Evolutionary conservation across 2,888 invertebrate genomes (phyloP), one percentile per base, ranked within the genome.

Genomic region (Aethes cnicana): DNA sequence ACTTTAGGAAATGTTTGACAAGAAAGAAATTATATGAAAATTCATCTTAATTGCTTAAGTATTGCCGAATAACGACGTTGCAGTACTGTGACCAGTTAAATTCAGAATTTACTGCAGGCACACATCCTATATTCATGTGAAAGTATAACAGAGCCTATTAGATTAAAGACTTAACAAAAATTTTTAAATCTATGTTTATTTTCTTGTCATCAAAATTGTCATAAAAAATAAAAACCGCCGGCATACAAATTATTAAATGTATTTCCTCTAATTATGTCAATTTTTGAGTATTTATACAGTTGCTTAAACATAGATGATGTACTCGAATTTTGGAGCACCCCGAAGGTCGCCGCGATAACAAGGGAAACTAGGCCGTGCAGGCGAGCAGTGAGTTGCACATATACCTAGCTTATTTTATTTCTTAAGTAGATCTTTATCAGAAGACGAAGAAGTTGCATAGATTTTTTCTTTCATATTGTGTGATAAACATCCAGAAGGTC

Each of bases 261-360:
- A 74, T 81, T 80, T 79, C 77, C 72, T 58, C 59, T 77, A 77
- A 79, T 73, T 77, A 88, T 88, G 88, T 65, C 72, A 72, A 59
- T 79, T 81, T 81, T 84, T 67, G 82, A 83, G 54, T 66, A 74
- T 73, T 65, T 85, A 69, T 76, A 74, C 61, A 66, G 62, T 59
- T 66, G 62, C 50, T 57, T 59, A 56, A 72, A 67, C 58, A 57
- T 57, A 52, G 59, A 66, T 32, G 55, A 53, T 49, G 47, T 68
- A 49, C 47, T 59, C 42, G 55, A 59, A 43, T 56, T 62, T 57
- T 69, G 65, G 64, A 57, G 61, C 50, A 57, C 44, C 55, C 48
- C 62, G 16, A 25, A 16, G 25, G 42, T 48, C 16, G 37, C 25
- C 7, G 75, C 74, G 23, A 58, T 81, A 26, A 69, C 56, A 18